Conservation (phyloP, 2,113 vertebrate genomes). For the Bos taurus region DNA sequence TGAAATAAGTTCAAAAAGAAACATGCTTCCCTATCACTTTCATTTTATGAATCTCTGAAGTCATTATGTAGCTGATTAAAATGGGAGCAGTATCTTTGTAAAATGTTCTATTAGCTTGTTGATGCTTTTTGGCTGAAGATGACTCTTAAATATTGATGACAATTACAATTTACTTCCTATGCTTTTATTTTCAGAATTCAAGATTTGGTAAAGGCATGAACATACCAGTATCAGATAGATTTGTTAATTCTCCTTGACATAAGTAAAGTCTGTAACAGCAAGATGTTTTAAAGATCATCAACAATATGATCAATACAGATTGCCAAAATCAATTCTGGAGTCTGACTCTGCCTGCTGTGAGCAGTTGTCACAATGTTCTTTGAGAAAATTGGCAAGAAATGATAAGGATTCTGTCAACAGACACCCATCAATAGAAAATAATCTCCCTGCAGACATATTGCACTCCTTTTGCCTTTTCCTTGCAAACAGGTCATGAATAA, state of each 20-base stretch:
- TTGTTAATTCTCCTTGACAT: conserved; percentile 64
- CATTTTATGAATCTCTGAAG: conserved; percentile 4
- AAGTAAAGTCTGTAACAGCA: conserved; percentile 71
- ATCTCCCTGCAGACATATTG: conserved; percentile 1
- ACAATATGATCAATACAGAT: conserved; percentile 69
- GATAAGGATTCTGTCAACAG: conserved; percentile 65
- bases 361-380: conserved; percentile 72
- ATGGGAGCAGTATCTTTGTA: conserved; percentile 29
- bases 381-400: conserved; percentile 65
- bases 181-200: conserved; percentile 62
- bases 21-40: background rate
- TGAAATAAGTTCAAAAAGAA: conserved; percentile 1
- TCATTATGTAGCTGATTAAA: conserved; percentile 39
- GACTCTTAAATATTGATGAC: conserved; percentile 70
- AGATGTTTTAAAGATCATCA: conserved; percentile 73
- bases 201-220: conserved; percentile 56
- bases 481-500: conserved; percentile 33
- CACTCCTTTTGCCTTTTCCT: conserved; percentile 40
- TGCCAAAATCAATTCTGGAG: conserved; percentile 72
- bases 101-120: conserved; percentile 62
- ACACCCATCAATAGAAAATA: conserved; percentile 62
- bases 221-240: conserved; percentile 56
- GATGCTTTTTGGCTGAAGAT: conserved; percentile 57
- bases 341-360: conserved; percentile 70
- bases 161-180: conserved; percentile 54